These are phyloP conservation scores for Drosophila histrio DNA, from an alignment of 2,888 invertebrate species.

Conservation along the genomic window DNA sequence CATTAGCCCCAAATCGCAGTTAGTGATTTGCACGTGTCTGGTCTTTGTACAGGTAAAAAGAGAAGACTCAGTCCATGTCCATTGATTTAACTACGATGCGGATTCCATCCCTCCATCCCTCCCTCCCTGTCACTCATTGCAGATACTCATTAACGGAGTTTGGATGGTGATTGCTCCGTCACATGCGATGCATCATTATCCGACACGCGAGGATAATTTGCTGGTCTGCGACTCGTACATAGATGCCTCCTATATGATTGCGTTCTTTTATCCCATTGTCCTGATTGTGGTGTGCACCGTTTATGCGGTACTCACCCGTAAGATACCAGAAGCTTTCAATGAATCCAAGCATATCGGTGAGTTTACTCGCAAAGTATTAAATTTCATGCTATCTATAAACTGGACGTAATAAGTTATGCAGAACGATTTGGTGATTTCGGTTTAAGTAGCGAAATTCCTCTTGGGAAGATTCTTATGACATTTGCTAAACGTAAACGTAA, in stretches of 20 bases:
- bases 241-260: slow-evolving; percentile 96
- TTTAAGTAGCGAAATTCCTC: not conserved
- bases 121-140: slow-evolving; percentile 39
- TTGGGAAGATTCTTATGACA: not conserved
- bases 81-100: not conserved
- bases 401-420: not conserved
- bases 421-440: not conserved
- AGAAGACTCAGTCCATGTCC: not conserved
- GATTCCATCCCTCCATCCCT: too few species aligned
- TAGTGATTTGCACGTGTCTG: slow-evolving; percentile 94
- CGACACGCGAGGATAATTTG: slow-evolving; percentile 95
- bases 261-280: slow-evolving; percentile 96
- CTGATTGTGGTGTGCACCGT: slow-evolving; percentile 96
- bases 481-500: too few species aligned
- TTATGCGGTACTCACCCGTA: slow-evolving; percentile 97
- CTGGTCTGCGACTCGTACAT: slow-evolving; percentile 96
- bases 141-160: slow-evolving; percentile 94
- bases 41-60: slow-evolving; percentile 92
- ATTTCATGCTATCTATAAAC: not conserved
- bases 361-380: slow-evolving; percentile 66
- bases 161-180: slow-evolving; percentile 97
- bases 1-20: slow-evolving; percentile 95
- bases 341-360: slow-evolving; percentile 98
- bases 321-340: slow-evolving; percentile 99
- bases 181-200: slow-evolving; percentile 94